Evolutionary conservation across 1,140 invertebrate species (phyloP).

Genomic region (Oscheius sp.): DNA sequence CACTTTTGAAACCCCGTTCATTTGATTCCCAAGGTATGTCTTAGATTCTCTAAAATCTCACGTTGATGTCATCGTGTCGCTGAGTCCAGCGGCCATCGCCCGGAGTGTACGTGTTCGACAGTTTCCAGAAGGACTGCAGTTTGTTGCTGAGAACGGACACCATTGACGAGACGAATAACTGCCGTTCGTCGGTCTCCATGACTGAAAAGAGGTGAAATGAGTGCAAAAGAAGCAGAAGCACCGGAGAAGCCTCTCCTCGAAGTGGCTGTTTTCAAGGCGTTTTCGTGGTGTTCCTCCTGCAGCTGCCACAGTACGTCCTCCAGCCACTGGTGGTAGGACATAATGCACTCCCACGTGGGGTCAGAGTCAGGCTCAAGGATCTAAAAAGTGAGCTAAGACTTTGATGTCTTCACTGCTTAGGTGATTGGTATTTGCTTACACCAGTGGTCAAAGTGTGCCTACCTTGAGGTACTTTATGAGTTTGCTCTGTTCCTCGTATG

Average conservation of each 20-base stretch:
- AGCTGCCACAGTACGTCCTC: slow-evolving; percentile 57
- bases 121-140: slow-evolving; percentile 57
- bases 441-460: no score
- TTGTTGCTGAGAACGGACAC: slow-evolving; percentile 51
- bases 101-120: slow-evolving; percentile 53
- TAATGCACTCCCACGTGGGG: slow-evolving; percentile 58
- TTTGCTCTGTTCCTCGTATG: slow-evolving; percentile 88
- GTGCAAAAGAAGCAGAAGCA: slow-evolving; percentile 14
- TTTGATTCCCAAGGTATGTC: no score
- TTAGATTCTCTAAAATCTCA: slow-evolving; percentile 27
- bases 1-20: no score
- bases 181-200: slow-evolving; percentile 39
- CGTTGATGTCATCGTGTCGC: slow-evolving; percentile 56
- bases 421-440: no score
- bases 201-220: not conserved
- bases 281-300: slow-evolving; percentile 42
- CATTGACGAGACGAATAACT: slow-evolving; percentile 50
- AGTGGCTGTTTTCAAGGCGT: not conserved
- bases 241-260: no score
- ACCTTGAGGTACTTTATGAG: slow-evolving; percentile 68
- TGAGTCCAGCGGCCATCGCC: slow-evolving; percentile 46
- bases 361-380: slow-evolving; percentile 59
- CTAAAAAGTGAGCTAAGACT: slow-evolving; percentile 9
- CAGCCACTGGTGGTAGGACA: slow-evolving; percentile 56
- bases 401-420: not conserved